Evolutionary conservation across 2,797 vertebrate species (phyloP).

Genomic region (Arnoldichthys spilopterus): DNA sequence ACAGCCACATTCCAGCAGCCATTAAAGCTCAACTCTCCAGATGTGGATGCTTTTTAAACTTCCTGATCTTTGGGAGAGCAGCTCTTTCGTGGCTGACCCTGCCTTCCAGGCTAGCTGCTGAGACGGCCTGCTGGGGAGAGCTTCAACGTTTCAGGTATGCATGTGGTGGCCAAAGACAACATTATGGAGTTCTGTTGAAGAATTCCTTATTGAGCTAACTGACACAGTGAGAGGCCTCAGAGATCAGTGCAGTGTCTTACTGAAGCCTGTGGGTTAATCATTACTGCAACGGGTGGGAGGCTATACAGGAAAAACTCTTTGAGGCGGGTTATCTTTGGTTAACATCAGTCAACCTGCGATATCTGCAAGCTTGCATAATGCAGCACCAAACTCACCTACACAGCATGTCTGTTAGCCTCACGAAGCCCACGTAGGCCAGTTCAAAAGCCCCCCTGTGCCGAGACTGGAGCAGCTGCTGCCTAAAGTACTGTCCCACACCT

Average conservation of each 20-base stretch:
- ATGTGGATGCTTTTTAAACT: conserved; percentile 47
- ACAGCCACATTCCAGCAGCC: conserved; percentile 39
- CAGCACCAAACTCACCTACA: conserved; percentile 81
- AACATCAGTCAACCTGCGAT: not conserved
- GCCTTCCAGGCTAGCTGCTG: conserved; percentile 5
- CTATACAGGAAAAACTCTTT: not conserved
- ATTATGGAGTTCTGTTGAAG: conserved; percentile 26
- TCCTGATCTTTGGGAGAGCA: conserved; percentile 42
- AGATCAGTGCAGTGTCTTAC: conserved; percentile 43
- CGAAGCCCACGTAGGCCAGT: conserved; percentile 94
- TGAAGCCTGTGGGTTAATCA: conserved; percentile 18
- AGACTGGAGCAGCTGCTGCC: conserved; percentile 93
- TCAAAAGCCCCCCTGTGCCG: conserved; percentile 97
- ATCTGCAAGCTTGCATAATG: not conserved
- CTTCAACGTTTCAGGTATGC: conserved; percentile 35
- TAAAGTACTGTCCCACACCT: conserved; percentile 92
- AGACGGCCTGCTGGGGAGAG: not conserved
- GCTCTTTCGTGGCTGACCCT: conserved; percentile 12
- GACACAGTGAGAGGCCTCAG: conserved; percentile 20
- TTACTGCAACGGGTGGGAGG: not conserved
- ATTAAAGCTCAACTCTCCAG: conserved; percentile 45
- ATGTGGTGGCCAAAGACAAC: conserved; percentile 43
- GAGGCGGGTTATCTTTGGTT: not conserved
- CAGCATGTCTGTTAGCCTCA: conserved; percentile 90
- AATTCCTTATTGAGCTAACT: conserved; percentile 35